A percentile compares a stretch with the other conserved stretches of the same genome.
Evolutionary conservation across 30 jellyfish, hydroid and myxozoan genomes (phyloP).

Genomic region (Turritopsis rubra): DNA sequence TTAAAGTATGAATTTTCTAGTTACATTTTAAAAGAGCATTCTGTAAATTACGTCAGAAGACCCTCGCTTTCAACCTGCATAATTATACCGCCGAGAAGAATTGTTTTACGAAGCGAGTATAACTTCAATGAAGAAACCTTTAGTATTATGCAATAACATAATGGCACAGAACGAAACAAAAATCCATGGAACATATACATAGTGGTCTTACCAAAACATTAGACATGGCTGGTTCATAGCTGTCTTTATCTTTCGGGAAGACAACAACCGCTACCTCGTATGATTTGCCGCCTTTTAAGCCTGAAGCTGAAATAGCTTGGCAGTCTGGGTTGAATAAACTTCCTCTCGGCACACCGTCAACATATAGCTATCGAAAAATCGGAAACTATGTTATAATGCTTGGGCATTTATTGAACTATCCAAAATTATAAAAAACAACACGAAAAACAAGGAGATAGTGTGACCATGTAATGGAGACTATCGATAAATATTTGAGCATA

Average conservation of each 20-base stretch:
- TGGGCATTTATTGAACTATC: background rate
- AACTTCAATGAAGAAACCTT: too few relatives aligned
- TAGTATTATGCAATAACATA: too few relatives aligned
- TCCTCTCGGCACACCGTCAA: slow-evolving; percentile 41
- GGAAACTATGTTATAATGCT: background rate
- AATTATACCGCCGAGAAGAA: too few relatives aligned
- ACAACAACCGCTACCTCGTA: slow-evolving; percentile 30
- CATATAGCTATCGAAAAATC: slow-evolving; percentile 17
- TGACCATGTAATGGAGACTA: too few relatives aligned
- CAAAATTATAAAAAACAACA: background rate
- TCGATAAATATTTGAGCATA: too few relatives aligned
- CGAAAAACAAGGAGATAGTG: background rate
- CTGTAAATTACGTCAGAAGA: too few relatives aligned
- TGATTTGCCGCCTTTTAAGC: slow-evolving; percentile 35
- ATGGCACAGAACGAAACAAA: too few relatives aligned
- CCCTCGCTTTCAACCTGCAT: too few relatives aligned
- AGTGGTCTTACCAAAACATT: slow-evolving; percentile 28
- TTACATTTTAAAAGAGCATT: too few relatives aligned
- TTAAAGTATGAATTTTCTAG: too few relatives aligned
- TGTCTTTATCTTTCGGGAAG: slow-evolving; percentile 27
- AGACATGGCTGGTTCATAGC: slow-evolving; percentile 28
- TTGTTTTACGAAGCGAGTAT: too few relatives aligned
- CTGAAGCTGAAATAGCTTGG: slow-evolving; percentile 25
- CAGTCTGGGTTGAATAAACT: background rate
- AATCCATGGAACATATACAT: background rate